phyloP scores from a whole-genome alignment of 2,113 vertebrate species.

The Kryptolebias marmoratus region DNA sequence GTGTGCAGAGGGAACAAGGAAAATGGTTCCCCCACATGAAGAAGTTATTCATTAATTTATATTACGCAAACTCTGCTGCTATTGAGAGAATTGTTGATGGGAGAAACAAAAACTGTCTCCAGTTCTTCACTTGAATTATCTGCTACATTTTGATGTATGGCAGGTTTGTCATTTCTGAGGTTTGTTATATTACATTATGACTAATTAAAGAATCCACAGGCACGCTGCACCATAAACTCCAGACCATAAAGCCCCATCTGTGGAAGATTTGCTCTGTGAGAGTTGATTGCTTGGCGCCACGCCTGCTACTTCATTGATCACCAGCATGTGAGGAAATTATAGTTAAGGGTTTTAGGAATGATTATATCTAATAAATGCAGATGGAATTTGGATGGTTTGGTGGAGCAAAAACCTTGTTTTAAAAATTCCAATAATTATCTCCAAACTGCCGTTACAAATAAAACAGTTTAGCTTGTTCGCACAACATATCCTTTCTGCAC shows the following conservation, averaged over 20 bases:
- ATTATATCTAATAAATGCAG: slow-evolving; percentile 36
- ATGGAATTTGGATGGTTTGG: slow-evolving; percentile 16
- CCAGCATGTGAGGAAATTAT: slow-evolving; percentile 17
- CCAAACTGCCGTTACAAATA: slow-evolving; percentile 9
- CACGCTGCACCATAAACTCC: slow-evolving; percentile 5
- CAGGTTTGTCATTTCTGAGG: background rate
- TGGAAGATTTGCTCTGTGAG: background rate
- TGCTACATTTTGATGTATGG: slow-evolving; percentile 10
- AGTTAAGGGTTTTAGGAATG: slow-evolving; percentile 16
- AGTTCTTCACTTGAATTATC: slow-evolving; percentile 4
- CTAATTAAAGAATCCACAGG: slow-evolving; percentile 1
- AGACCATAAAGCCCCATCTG: slow-evolving; percentile 14
- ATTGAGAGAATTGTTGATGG: slow-evolving; percentile 11
- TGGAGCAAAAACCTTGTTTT: slow-evolving; percentile 9
- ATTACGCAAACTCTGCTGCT: background rate
- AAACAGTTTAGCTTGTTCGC: background rate
- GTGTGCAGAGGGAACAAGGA: slow-evolving; percentile 7
- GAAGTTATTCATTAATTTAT: slow-evolving; percentile 26
- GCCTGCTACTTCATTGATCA: slow-evolving; percentile 9
- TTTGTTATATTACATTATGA: slow-evolving; percentile 11
- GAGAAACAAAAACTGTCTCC: slow-evolving; percentile 6
- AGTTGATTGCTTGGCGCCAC: background rate
- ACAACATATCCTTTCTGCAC: background rate
- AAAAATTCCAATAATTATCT: background rate
- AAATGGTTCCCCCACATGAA: background rate